These are phyloP conservation scores for Halichoerus grypus DNA, from an alignment of 2,113 vertebrate genomes.

Conservation along the genomic window DNA sequence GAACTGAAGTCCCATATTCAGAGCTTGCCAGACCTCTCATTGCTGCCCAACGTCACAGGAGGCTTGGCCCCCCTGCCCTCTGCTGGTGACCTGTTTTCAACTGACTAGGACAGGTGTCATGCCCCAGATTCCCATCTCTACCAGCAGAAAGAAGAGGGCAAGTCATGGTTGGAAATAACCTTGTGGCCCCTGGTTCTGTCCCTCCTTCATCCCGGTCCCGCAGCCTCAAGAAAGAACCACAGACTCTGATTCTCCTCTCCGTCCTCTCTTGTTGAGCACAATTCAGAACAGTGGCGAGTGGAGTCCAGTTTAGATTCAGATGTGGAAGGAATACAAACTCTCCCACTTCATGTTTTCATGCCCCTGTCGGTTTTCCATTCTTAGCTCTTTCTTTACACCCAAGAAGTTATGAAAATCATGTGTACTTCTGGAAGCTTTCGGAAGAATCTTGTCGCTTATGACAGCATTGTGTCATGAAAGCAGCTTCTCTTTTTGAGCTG, in stretches of 20 bases:
- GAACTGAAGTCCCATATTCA: conserved; percentile 99
- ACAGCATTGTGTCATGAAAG: conserved; percentile 51
- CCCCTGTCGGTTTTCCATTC: conserved; percentile 79
- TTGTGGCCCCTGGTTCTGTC: conserved; percentile 49
- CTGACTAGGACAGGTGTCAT: conserved; percentile 90
- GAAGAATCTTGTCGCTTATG: neutral
- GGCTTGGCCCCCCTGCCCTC: conserved; percentile 97
- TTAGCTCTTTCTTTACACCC: conserved; percentile 77
- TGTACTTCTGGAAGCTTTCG: conserved; percentile 73
- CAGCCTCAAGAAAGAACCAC: conserved; percentile 60
- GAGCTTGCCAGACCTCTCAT: conserved; percentile 97
- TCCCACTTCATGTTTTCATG: conserved; percentile 58
- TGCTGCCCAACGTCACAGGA: conserved; percentile 97
- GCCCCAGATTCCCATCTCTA: conserved; percentile 71
- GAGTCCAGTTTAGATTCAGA: conserved; percentile 15
- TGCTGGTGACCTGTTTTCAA: conserved; percentile 98
- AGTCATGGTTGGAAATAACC: conserved; percentile 80
- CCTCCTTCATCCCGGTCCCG: conserved; percentile 56
- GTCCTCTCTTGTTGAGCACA: conserved; percentile 47
- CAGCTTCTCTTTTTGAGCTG: conserved; percentile 40
- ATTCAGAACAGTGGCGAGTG: conserved; percentile 55
- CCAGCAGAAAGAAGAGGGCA: conserved; percentile 86
- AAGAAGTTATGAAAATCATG: conserved; percentile 79
- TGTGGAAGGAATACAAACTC: conserved; percentile 61
- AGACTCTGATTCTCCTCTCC: conserved; percentile 69